These are phyloP conservation scores for Drosophila ananassae DNA, from an alignment of 1,140 invertebrate genomes.

Conservation along the genomic window DNA sequence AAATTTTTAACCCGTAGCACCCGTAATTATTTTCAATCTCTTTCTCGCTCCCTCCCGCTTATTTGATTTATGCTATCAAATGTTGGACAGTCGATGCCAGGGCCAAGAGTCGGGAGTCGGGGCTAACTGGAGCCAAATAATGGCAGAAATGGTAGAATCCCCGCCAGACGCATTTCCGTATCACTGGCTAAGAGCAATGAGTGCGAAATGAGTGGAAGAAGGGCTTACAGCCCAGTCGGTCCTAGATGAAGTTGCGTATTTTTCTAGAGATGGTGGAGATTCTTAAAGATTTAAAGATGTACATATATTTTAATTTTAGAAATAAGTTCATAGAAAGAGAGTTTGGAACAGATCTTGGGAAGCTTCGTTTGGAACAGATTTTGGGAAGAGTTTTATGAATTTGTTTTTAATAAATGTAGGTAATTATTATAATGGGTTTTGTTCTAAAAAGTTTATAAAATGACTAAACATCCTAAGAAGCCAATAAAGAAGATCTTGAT, in stretches of 20 bases:
- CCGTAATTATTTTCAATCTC: constrained; percentile 71
- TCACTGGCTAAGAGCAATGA: constrained; percentile 43
- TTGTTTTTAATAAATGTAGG: no score
- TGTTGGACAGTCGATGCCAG: constrained; percentile 14
- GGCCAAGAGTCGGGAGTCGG: not conserved
- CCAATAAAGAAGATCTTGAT: no score
- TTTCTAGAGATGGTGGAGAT: constrained; percentile 16
- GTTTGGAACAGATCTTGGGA: no score
- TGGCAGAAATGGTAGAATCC: constrained; percentile 28
- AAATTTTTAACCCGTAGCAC: constrained; percentile 63
- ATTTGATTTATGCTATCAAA: constrained; percentile 78
- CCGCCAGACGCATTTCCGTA: constrained; percentile 62
- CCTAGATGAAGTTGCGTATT: constrained; percentile 28
- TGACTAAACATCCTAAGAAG: no score
- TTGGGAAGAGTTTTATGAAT: no score
- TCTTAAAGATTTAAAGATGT: not conserved
- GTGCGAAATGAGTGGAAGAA: constrained; percentile 40
- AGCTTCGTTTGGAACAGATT: no score
- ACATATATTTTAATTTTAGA: no score
- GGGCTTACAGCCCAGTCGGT: not conserved
- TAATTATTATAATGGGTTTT: no score
- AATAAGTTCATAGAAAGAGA: no score
- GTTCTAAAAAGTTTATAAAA: no score
- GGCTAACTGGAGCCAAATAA: constrained; percentile 18
- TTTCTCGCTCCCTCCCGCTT: constrained; percentile 11